phyloP scores from a whole-genome alignment of 2,888 invertebrate species.

The Acleris laterana region DNA sequence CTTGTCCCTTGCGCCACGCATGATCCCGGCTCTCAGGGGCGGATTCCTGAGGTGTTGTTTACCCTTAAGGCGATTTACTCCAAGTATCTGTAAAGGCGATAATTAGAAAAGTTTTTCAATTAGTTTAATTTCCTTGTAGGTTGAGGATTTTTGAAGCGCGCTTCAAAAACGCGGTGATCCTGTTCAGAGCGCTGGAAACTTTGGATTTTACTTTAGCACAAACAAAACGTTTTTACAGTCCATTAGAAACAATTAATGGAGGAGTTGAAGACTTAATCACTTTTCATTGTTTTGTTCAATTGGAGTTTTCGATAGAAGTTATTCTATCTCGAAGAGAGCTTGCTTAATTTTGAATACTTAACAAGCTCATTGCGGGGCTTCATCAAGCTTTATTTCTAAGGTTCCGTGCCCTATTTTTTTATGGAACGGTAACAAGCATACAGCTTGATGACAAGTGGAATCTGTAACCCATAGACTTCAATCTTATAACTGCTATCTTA shows the following conservation, averaged over 20 bases:
- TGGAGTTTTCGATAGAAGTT: constrained; percentile 6
- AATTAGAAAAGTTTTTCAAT: constrained; percentile 84
- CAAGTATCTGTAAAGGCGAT: constrained; percentile 82
- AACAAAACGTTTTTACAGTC: constrained; percentile 31
- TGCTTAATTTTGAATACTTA: background rate
- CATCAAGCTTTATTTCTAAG: too few species aligned
- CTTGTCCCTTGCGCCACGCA: constrained; percentile 38
- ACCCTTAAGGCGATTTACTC: constrained; percentile 81
- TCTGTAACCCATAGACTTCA: too few species aligned
- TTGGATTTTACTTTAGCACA: constrained; percentile 24
- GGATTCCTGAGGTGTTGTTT: constrained; percentile 81
- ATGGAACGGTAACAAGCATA: too few species aligned
- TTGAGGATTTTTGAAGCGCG: constrained; percentile 73
- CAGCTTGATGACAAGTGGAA: too few species aligned
- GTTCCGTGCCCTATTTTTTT: too few species aligned
- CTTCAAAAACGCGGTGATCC: constrained; percentile 35
- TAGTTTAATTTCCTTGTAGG: constrained; percentile 81
- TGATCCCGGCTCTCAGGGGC: constrained; percentile 55
- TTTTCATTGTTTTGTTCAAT: constrained; percentile 10
- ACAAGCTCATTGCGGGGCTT: too few species aligned
- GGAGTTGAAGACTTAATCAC: constrained; percentile 11
- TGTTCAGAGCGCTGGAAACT: constrained; percentile 16
- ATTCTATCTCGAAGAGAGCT: background rate
- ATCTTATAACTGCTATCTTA: too few species aligned
- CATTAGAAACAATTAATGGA: constrained; percentile 32